These are phyloP conservation scores for Montipora efflorescens DNA, from an alignment of 64 coral and sea anemone genomes.

Conservation along the genomic window DNA sequence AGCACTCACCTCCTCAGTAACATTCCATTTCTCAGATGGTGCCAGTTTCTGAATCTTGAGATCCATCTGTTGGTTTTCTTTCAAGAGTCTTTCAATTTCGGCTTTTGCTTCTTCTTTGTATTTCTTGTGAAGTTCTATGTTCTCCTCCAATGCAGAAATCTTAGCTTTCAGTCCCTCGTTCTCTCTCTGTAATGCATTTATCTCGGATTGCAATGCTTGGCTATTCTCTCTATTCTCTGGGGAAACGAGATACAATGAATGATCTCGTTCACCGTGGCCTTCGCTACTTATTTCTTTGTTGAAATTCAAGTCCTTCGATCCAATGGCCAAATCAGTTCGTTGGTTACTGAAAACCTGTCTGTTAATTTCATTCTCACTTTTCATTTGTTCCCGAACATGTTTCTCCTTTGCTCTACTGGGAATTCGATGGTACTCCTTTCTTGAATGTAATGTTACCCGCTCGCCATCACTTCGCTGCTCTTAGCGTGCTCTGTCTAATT, in stretches of 20 bases:
- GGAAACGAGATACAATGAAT: neutral
- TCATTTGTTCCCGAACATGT: neutral
- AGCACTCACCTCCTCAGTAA: neutral
- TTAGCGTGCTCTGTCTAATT: neutral
- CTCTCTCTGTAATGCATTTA: conserved; percentile 76
- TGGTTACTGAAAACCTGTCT: neutral
- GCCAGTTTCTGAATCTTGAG: conserved; percentile 8
- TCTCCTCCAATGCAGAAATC: conserved; percentile 87
- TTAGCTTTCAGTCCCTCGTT: conserved; percentile 93
- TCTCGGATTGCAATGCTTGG: conserved; percentile 53
- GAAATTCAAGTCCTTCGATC: neutral
- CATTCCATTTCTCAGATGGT: neutral
- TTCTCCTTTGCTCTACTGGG: neutral
- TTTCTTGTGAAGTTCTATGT: conserved; percentile 85
- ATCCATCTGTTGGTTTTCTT: conserved; percentile 62
- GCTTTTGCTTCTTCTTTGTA: conserved; percentile 88
- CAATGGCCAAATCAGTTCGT: neutral
- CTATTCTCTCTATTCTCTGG: conserved; percentile 69
- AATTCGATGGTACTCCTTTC: neutral
- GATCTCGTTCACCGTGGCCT: neutral
- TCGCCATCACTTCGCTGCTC: neutral
- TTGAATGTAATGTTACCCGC: too few relatives aligned
- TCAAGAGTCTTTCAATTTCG: conserved; percentile 81
- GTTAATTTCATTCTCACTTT: neutral
- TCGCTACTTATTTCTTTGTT: neutral